Percentiles rank a stretch among this genome's conserved stretches.
Evolutionary conservation across 2,113 vertebrate genomes (phyloP).

Genomic region (Planiliza haematocheilus): DNA sequence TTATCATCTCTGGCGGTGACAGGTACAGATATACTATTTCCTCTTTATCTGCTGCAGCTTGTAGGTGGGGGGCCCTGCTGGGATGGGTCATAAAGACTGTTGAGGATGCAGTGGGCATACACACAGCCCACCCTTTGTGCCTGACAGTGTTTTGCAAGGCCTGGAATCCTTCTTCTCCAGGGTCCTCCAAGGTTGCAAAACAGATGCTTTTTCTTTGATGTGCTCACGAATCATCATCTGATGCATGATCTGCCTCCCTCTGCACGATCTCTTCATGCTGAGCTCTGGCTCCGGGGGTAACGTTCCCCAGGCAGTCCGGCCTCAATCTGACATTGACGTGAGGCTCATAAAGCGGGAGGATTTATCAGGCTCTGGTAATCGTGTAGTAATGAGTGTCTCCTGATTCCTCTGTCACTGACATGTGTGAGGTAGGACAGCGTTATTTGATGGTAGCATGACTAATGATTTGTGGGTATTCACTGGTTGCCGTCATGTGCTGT

Average conservation of each 20-base stretch:
- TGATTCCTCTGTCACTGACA: slow-evolving; percentile 43
- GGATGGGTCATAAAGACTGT: background rate
- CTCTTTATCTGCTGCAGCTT: slow-evolving; percentile 7
- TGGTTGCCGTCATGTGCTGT: slow-evolving; percentile 3
- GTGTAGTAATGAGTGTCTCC: slow-evolving; percentile 40
- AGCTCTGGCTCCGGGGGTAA: slow-evolving; percentile 38
- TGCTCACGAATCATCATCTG: slow-evolving; percentile 53
- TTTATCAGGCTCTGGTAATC: slow-evolving; percentile 47
- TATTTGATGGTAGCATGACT: slow-evolving; percentile 13
- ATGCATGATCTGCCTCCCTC: slow-evolving; percentile 62
- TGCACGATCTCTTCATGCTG: slow-evolving; percentile 56
- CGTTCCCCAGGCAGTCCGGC: slow-evolving; percentile 41
- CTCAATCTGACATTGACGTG: slow-evolving; percentile 60
- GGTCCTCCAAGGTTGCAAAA: slow-evolving; percentile 51
- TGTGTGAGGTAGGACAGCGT: slow-evolving; percentile 18
- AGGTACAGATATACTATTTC: slow-evolving; percentile 14
- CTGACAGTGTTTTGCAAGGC: slow-evolving; percentile 11
- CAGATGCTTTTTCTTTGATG: slow-evolving; percentile 74
- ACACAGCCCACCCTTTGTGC: slow-evolving; percentile 5
- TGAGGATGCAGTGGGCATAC: slow-evolving; percentile 3
- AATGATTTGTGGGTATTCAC: slow-evolving; percentile 28
- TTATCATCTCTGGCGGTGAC: background rate
- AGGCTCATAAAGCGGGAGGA: slow-evolving; percentile 26
- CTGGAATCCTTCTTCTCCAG: slow-evolving; percentile 24
- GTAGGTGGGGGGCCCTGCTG: background rate